These are phyloP conservation scores for Chiridota heheva DNA, from an alignment of 35 echinoderm and acorn worm genomes.

Conservation along the genomic window DNA sequence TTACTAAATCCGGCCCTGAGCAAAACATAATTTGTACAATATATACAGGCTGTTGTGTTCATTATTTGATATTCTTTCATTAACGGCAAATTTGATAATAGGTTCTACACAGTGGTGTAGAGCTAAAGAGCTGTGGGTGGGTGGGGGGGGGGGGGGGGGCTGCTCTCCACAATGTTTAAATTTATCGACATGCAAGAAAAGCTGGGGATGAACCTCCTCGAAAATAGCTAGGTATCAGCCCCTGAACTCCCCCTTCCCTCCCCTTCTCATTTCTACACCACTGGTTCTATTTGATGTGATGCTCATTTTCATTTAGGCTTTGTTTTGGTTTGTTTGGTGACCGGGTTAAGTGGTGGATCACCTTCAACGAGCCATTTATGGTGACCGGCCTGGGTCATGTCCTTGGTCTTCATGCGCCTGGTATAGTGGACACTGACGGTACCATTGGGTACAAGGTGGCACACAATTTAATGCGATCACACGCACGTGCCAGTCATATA, in stretches of 20 bases:
- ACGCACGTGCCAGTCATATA: slow-evolving; percentile 61
- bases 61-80: too few species aligned
- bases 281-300: neutral
- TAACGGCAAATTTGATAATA: too few species aligned
- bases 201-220: neutral
- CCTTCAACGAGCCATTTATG: slow-evolving; percentile 80
- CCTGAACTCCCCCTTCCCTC: neutral
- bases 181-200: neutral
- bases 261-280: neutral
- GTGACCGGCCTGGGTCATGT: slow-evolving; percentile 46
- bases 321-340: slow-evolving; percentile 67
- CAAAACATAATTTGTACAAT: too few species aligned
- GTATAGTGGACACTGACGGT: slow-evolving; percentile 27
- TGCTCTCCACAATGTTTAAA: neutral
- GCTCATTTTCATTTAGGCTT: neutral
- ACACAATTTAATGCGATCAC: slow-evolving; percentile 62
- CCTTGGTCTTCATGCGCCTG: slow-evolving; percentile 43
- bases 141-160: neutral
- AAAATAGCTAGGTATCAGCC: neutral
- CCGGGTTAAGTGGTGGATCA: slow-evolving; percentile 73
- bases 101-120: too few species aligned
- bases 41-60: too few species aligned
- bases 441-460: slow-evolving; percentile 35
- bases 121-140: too few species aligned
- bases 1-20: too few species aligned